phyloP scores from a whole-genome alignment of 2,113 vertebrate genomes.

The Sturnira hondurensis region DNA sequence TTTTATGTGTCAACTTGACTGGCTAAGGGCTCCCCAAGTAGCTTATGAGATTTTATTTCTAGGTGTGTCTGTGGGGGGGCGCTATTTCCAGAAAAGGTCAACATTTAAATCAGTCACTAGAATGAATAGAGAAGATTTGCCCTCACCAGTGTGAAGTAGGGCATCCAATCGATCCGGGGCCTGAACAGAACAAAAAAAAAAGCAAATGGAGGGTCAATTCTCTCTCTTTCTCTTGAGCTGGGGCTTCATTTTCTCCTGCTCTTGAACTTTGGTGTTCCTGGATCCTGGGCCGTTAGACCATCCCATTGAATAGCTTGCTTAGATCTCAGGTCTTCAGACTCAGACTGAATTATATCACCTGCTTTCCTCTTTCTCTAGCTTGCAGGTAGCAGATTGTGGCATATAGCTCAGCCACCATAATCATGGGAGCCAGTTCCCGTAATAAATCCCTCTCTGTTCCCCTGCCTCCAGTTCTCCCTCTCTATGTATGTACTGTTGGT shows the following conservation, averaged over 20 bases:
- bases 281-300: background rate
- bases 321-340: background rate
- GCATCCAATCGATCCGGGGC: background rate
- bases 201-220: background rate
- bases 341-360: background rate
- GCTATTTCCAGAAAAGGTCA: background rate
- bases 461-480: too few species aligned
- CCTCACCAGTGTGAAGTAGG: background rate
- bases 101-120: background rate
- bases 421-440: too few species aligned
- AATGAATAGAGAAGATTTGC: background rate
- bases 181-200: background rate
- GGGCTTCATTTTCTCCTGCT: background rate
- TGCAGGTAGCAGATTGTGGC: background rate
- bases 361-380: background rate
- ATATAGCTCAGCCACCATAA: too few species aligned
- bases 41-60: background rate
- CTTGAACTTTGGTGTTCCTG: background rate
- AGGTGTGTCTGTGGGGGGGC: background rate
- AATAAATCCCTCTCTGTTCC: background rate
- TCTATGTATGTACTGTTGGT: background rate
- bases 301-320: background rate
- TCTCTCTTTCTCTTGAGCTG: background rate
- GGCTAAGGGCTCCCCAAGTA: background rate
- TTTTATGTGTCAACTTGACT: background rate